These are phyloP conservation scores for Buceros bicornis DNA, from an alignment of 2,797 vertebrate genomes.

Conservation along the genomic window DNA sequence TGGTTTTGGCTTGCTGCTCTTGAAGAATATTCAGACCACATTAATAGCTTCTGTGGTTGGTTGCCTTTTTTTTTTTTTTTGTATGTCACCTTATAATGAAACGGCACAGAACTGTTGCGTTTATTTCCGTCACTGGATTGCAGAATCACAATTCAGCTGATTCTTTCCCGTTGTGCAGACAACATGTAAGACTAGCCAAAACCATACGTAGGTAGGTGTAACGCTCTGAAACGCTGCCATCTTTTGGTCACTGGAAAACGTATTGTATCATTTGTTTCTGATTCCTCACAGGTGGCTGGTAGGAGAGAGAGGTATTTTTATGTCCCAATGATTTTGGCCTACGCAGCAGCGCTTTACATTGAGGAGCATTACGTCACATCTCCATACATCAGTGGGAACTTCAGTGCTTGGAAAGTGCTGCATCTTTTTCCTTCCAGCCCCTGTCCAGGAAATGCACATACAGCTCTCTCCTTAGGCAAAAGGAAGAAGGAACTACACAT, in stretches of 20 bases:
- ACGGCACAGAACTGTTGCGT: not conserved
- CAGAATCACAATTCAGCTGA: not conserved
- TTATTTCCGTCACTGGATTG: not conserved
- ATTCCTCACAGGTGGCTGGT: not conserved
- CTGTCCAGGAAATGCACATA: not conserved
- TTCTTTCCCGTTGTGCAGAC: not conserved
- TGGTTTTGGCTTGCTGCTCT: not conserved
- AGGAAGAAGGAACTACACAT: not conserved
- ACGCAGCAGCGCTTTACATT: accelerated
- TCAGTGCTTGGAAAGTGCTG: not conserved
- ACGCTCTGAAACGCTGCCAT: slow-evolving; percentile 59
- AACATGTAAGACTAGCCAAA: not conserved
- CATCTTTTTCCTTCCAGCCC: not conserved
- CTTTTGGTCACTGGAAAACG: slow-evolving; percentile 43
- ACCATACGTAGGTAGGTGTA: accelerated
- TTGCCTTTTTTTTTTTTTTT: not conserved
- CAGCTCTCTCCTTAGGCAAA: not conserved
- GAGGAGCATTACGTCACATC: not conserved
- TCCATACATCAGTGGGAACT: not conserved
- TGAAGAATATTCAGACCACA: not conserved
- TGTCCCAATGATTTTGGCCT: not conserved
- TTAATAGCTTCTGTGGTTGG: not conserved
- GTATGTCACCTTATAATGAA: not conserved
- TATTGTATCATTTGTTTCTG: not conserved
- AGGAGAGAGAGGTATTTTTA: not conserved